Conservation (phyloP, 2,797 vertebrate species). For the Mormyrops attenuatus region DNA sequence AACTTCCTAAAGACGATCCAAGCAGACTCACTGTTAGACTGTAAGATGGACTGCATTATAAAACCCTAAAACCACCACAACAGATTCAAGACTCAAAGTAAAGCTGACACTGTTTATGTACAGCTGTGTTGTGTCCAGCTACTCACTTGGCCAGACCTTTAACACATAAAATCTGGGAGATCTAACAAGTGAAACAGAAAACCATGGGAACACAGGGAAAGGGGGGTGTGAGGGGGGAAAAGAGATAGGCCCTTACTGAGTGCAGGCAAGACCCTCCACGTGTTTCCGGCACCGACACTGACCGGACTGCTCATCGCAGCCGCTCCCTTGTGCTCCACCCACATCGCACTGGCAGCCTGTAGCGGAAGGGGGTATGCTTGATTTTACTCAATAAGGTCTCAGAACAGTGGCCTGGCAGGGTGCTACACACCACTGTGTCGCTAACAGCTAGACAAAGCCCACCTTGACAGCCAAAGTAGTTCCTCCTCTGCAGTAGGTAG, state of each 20-base stretch:
- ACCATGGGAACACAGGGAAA: background rate
- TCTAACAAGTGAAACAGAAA: background rate
- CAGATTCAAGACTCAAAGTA: background rate
- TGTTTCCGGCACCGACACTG: slow-evolving; percentile 73
- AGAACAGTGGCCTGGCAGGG: background rate
- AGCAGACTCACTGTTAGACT: background rate
- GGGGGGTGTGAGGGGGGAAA: background rate
- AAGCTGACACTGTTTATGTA: background rate
- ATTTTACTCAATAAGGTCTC: background rate
- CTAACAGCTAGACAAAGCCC: slow-evolving; percentile 25
- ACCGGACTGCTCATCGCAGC: slow-evolving; percentile 61
- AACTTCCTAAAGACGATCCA: background rate
- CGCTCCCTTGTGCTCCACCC: slow-evolving; percentile 65
- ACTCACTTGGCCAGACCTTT: background rate
- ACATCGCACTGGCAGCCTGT: slow-evolving; percentile 80
- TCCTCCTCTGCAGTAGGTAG: slow-evolving; percentile 70
- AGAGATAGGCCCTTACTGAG: slow-evolving; percentile 66
- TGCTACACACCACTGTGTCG: background rate
- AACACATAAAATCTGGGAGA: background rate
- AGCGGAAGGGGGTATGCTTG: slow-evolving; percentile 7
- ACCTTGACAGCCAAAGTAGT: slow-evolving; percentile 91
- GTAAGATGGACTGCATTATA: background rate
- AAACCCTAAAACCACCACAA: background rate
- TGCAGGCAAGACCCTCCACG: slow-evolving; percentile 67
- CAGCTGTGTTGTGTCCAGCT: background rate